Conservation (phyloP, 2,888 invertebrate species). For the Colletes collaris region DNA sequence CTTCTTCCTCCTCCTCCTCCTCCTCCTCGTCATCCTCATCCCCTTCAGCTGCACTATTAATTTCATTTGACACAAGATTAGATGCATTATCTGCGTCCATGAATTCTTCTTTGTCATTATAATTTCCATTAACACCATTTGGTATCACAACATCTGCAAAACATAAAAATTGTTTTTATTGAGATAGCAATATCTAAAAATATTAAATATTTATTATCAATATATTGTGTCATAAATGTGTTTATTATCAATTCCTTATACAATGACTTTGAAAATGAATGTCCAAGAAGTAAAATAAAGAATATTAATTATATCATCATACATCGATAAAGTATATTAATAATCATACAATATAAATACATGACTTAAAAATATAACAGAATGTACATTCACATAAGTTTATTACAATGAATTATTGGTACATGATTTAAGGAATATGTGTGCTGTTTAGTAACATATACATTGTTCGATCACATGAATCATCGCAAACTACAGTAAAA, state of each 20-base stretch:
- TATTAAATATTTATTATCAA: background rate
- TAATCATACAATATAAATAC: background rate
- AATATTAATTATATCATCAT: background rate
- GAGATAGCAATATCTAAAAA: background rate
- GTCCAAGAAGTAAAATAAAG: no score
- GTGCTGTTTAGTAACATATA: background rate
- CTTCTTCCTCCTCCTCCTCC: slow-evolving; percentile 68
- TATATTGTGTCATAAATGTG: background rate
- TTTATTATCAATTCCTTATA: background rate
- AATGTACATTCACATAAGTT: background rate
- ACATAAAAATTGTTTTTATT: slow-evolving; percentile 32
- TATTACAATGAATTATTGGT: background rate
- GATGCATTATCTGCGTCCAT: slow-evolving; percentile 60
- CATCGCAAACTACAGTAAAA: slow-evolving; percentile 1
- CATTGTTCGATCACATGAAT: background rate
- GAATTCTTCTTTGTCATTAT: slow-evolving; percentile 75
- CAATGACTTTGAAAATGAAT: background rate
- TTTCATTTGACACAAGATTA: slow-evolving; percentile 63
- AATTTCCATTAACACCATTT: slow-evolving; percentile 83
- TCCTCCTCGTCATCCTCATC: slow-evolving; percentile 66
- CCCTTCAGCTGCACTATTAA: slow-evolving; percentile 61
- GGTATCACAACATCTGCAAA: slow-evolving; percentile 81
- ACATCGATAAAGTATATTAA: background rate
- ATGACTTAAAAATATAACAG: background rate
- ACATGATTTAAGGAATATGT: background rate